These are phyloP conservation scores for Venusia cambrica DNA, from an alignment of 2,888 invertebrate species.

Conservation along the genomic window DNA sequence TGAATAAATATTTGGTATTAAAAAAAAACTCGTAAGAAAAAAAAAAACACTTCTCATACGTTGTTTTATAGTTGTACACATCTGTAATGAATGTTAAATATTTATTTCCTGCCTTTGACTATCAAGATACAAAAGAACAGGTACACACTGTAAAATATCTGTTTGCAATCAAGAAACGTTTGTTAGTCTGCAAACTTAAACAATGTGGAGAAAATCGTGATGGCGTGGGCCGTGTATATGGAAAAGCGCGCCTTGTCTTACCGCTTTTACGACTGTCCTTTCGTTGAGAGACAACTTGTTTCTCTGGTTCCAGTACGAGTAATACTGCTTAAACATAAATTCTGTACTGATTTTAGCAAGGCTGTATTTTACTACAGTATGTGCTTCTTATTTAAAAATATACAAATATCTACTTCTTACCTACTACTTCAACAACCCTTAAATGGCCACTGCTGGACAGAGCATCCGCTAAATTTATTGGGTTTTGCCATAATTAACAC, in stretches of 20 bases:
- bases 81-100: conserved; percentile 23
- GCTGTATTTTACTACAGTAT: too few relatives aligned
- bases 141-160: conserved; percentile 26
- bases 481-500: too few relatives aligned
- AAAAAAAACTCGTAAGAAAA: too few relatives aligned
- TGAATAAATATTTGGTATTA: too few relatives aligned
- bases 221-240: conserved; percentile 26
- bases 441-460: too few relatives aligned
- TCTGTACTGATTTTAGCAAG: conserved; percentile 20
- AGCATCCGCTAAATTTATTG: too few relatives aligned
- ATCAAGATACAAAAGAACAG: conserved; percentile 19
- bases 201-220: conserved; percentile 36
- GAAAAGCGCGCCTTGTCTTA: conserved; percentile 33
- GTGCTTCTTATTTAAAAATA: too few relatives aligned
- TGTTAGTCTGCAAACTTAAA: conserved; percentile 30
- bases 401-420: too few relatives aligned
- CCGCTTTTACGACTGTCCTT: conserved; percentile 42
- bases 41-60: too few relatives aligned
- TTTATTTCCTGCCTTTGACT: conserved; percentile 25
- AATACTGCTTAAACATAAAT: conserved; percentile 34
- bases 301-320: conserved; percentile 29
- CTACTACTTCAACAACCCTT: too few relatives aligned
- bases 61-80: conserved; percentile 3
- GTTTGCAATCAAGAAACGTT: conserved; percentile 22
- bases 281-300: conserved; percentile 42